phyloP scores from a whole-genome alignment of 2,888 invertebrate species.

The Drosophila engyochracea region DNA sequence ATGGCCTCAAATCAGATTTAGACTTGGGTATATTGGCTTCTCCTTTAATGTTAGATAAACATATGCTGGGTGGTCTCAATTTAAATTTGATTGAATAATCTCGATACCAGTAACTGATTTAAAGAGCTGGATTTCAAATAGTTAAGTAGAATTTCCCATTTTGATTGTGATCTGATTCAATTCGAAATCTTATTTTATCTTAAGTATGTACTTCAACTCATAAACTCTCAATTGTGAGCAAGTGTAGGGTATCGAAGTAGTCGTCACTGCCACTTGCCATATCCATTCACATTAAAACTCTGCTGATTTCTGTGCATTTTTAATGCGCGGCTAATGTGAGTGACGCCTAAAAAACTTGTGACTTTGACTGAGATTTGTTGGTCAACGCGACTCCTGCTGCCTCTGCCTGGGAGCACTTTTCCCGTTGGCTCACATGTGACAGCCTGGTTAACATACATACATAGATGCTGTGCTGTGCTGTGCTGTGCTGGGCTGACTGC shows the following conservation, averaged over 20 bases:
- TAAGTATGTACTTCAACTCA: not conserved
- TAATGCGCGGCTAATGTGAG: constrained; percentile 83
- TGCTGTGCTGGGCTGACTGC: constrained; percentile 8
- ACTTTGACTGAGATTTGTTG: constrained; percentile 75
- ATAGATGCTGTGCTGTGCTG: not conserved
- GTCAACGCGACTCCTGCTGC: constrained; percentile 44
- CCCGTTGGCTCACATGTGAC: constrained; percentile 35
- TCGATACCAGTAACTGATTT: too few species aligned
- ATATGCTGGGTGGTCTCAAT: not conserved
- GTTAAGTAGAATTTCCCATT: not conserved
- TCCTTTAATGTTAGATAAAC: not conserved
- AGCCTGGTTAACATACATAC: constrained; percentile 12
- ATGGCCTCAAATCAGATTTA: not conserved
- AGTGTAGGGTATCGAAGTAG: constrained; percentile 22
- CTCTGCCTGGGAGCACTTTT: constrained; percentile 35
- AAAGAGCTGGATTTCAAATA: not conserved
- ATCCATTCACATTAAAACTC: constrained; percentile 16
- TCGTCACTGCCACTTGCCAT: not conserved
- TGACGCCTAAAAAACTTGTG: constrained; percentile 70
- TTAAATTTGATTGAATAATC: not conserved
- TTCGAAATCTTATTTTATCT: not conserved
- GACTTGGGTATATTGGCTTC: not conserved
- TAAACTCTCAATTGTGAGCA: not conserved
- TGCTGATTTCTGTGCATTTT: constrained; percentile 74
- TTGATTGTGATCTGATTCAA: not conserved